Conservation (phyloP, 2,113 vertebrate species). For the Tamias sibiricus region DNA sequence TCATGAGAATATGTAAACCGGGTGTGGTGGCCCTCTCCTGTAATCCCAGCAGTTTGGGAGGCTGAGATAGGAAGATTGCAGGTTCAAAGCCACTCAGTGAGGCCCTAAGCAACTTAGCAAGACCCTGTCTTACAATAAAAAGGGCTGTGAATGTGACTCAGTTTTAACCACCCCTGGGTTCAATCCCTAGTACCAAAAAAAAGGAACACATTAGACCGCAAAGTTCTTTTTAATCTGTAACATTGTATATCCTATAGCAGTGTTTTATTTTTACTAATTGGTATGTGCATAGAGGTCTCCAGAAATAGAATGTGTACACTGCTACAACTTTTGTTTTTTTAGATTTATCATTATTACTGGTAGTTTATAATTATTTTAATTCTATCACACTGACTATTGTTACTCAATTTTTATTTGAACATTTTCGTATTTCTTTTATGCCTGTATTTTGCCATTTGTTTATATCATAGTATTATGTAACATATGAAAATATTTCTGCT, state of each 20-base stretch:
- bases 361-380: conserved; percentile 40
- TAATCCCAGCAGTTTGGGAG: too few relatives aligned
- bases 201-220: neutral
- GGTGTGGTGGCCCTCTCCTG: too few relatives aligned
- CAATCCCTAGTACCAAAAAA: too few relatives aligned
- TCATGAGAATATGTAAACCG: neutral
- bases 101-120: too few relatives aligned
- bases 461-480: neutral
- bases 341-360: conserved; percentile 13
- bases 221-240: conserved; percentile 29
- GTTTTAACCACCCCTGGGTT: too few relatives aligned
- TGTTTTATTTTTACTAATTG: conserved; percentile 37
- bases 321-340: neutral
- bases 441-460: conserved; percentile 10
- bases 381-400: neutral
- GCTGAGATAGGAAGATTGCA: too few relatives aligned
- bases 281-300: neutral
- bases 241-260: neutral
- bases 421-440: neutral
- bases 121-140: too few relatives aligned
- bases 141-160: too few relatives aligned
- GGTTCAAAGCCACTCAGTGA: too few relatives aligned
- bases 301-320: neutral
- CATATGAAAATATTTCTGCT: neutral
- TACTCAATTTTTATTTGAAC: conserved; percentile 35